Conservation (phyloP, 2,113 vertebrate genomes). For the Speoplatyrhinus poulsoni region DNA sequence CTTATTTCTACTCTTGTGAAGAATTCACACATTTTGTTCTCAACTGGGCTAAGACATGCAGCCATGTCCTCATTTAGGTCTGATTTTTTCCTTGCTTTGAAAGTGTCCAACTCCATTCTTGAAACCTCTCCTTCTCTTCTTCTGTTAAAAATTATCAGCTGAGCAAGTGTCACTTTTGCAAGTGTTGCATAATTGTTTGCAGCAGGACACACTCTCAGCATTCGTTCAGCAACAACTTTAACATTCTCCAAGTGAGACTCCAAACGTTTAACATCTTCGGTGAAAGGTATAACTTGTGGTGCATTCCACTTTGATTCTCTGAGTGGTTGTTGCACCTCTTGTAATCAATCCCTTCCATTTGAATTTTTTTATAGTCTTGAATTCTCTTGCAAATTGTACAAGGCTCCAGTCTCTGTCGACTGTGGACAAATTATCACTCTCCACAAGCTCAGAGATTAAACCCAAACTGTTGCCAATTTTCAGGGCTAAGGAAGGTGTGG, state of each 20-base stretch:
- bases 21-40: constrained; percentile 18
- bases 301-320: constrained; percentile 1
- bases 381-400: background rate
- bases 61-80: constrained; percentile 31
- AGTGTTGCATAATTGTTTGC: constrained; percentile 21
- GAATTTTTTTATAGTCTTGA: constrained; percentile 14
- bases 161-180: constrained; percentile 26
- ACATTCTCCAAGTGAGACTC: constrained; percentile 8
- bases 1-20: constrained; percentile 31
- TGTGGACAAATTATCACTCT: constrained; percentile 1
- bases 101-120: constrained; percentile 31
- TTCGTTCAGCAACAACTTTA: constrained; percentile 6
- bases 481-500: no score
- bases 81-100: constrained; percentile 18
- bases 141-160: constrained; percentile 40
- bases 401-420: background rate
- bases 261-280: background rate
- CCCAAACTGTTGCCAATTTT: no score
- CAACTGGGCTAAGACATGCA: constrained; percentile 2
- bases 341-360: constrained; percentile 16
- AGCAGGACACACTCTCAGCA: constrained; percentile 10
- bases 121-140: constrained; percentile 42
- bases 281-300: no score
- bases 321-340: constrained; percentile 13
- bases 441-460: no score